These are phyloP conservation scores for Porphyrio hochstetteri DNA, from an alignment of 2,113 vertebrate genomes.

Conservation along the genomic window DNA sequence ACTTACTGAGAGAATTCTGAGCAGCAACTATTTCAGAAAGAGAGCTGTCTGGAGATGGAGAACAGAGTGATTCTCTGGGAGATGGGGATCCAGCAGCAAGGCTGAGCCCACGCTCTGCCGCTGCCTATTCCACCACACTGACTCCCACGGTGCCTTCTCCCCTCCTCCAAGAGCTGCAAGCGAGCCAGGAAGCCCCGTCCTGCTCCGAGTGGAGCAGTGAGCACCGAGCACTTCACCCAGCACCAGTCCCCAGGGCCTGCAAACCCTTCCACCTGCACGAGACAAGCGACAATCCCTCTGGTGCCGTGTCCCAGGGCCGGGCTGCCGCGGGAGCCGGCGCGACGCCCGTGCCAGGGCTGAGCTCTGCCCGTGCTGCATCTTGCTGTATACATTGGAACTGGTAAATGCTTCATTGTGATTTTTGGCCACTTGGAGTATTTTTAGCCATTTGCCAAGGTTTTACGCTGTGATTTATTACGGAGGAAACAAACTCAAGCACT, in stretches of 20 bases:
- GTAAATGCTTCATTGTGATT: constrained; percentile 26
- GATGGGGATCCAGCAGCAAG: background rate
- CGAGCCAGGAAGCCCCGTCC: background rate
- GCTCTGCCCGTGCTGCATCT: background rate
- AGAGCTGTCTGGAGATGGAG: background rate
- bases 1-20: background rate
- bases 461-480: constrained; percentile 61
- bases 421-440: constrained; percentile 63
- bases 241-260: background rate
- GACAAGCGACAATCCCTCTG: background rate
- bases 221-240: background rate
- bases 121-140: fast-evolving
- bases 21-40: background rate
- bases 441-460: constrained; percentile 65
- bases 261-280: background rate
- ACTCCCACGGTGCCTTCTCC: background rate
- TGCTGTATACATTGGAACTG: constrained; percentile 34
- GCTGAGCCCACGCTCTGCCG: background rate
- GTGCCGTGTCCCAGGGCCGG: background rate
- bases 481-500: constrained; percentile 72
- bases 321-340: background rate
- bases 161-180: background rate
- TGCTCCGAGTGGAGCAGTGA: fast-evolving
- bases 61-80: background rate
- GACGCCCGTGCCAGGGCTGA: background rate